These are phyloP conservation scores for Eulithis prunata DNA, from an alignment of 2,888 invertebrate species.

Conservation along the genomic window DNA sequence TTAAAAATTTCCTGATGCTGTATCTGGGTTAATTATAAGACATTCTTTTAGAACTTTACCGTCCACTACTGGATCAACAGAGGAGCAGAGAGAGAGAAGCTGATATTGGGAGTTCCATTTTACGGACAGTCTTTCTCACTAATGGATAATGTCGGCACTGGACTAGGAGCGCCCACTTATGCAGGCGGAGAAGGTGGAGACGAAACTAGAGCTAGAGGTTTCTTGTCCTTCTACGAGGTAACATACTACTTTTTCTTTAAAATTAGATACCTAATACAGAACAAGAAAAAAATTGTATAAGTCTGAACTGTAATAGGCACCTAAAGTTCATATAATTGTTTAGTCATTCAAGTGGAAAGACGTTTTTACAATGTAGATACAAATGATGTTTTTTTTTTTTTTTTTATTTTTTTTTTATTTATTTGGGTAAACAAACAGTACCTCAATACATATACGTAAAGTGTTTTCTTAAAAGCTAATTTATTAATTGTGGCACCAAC, in stretches of 20 bases:
- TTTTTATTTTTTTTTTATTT: too few relatives aligned
- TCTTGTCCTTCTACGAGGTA: conserved; percentile 95
- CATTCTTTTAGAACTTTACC: conserved; percentile 88
- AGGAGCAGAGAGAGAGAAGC: conserved; percentile 91
- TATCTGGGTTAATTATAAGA: too few relatives aligned
- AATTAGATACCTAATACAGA: not conserved
- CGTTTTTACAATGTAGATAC: too few relatives aligned
- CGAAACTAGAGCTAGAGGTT: conserved; percentile 93
- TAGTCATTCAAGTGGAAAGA: too few relatives aligned
- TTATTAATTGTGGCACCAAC: too few relatives aligned
- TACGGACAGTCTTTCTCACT: conserved; percentile 95
- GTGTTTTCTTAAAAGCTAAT: too few relatives aligned
- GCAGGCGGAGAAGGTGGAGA: conserved; percentile 96
- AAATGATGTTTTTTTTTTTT: too few relatives aligned
- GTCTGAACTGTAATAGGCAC: too few relatives aligned
- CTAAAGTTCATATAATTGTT: too few relatives aligned
- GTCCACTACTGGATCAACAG: conserved; percentile 93
- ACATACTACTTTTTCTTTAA: not conserved
- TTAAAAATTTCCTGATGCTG: too few relatives aligned
- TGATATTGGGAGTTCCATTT: conserved; percentile 94
- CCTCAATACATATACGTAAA: too few relatives aligned
- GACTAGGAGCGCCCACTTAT: conserved; percentile 90
- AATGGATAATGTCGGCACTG: conserved; percentile 86
- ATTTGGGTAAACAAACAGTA: too few relatives aligned
- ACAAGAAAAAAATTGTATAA: not conserved